These are phyloP conservation scores for Rhinoderma darwinii DNA, from an alignment of 2,113 vertebrate genomes.

Conservation along the genomic window DNA sequence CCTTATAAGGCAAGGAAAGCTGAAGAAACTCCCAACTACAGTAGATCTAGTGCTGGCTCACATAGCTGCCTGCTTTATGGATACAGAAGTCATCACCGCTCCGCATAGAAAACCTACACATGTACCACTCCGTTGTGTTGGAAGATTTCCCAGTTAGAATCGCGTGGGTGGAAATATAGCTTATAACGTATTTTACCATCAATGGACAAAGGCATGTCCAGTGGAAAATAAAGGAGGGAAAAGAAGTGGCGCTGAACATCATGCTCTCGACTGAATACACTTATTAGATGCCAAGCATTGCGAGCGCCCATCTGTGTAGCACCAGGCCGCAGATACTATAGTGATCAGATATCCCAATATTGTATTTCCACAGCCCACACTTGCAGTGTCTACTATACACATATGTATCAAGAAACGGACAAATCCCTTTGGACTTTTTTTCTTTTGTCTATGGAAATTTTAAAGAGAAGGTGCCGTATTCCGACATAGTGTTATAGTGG, in stretches of 20 bases:
- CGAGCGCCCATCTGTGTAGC: not conserved
- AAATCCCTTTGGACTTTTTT: too few species aligned
- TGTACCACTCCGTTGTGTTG: too few species aligned
- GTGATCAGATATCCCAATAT: too few species aligned
- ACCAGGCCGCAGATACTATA: too few species aligned
- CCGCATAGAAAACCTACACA: too few species aligned
- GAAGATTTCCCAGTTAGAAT: not conserved
- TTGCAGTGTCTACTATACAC: too few species aligned
- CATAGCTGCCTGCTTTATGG: not conserved
- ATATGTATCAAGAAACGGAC: too few species aligned
- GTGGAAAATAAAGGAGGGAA: not conserved
- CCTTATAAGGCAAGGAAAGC: constrained; percentile 35
- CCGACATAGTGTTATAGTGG: too few species aligned
- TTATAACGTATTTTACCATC: not conserved
- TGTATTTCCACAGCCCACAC: too few species aligned
- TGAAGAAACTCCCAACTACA: not conserved
- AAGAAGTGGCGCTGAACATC: not conserved
- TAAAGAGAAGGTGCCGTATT: too few species aligned
- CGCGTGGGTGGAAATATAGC: not conserved
- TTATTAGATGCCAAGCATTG: not conserved
- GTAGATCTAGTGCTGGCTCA: not conserved
- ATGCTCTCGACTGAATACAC: not conserved
- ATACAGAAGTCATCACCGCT: too few species aligned
- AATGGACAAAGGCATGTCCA: not conserved
- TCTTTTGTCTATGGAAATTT: too few species aligned